These are phyloP conservation scores for Sebastiscus albofasciatus DNA, from an alignment of 2,797 vertebrate genomes.

Conservation along the genomic window DNA sequence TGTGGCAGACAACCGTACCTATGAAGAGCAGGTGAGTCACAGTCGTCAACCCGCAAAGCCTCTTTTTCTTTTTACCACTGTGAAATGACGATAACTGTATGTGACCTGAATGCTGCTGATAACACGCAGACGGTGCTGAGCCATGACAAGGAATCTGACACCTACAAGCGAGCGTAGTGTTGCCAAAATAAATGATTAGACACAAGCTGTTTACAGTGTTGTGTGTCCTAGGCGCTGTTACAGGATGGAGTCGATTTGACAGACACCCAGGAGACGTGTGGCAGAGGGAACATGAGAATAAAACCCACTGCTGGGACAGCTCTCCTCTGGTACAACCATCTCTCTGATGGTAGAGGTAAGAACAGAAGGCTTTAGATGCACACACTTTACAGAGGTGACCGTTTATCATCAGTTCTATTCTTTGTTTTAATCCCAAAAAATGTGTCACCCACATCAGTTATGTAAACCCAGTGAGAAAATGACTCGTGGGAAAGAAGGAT, in stretches of 20 bases:
- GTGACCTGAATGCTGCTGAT: slow-evolving; percentile 24
- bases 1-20: slow-evolving; percentile 96
- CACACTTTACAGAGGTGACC: neutral
- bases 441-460: neutral
- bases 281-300: slow-evolving; percentile 92
- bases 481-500: neutral
- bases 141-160: slow-evolving; percentile 50
- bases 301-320: slow-evolving; percentile 92
- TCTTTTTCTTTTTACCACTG: neutral
- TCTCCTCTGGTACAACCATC: slow-evolving; percentile 98
- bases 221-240: slow-evolving; percentile 87
- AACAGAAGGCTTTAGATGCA: neutral
- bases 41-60: neutral
- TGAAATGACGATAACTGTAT: slow-evolving; percentile 24
- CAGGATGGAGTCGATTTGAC: slow-evolving; percentile 92
- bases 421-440: neutral
- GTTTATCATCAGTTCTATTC: neutral
- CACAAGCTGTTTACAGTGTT: slow-evolving; percentile 29
- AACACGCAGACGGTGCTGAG: slow-evolving; percentile 9
- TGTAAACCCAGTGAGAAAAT: neutral
- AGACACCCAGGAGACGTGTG: slow-evolving; percentile 92
- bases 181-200: slow-evolving; percentile 11
- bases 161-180: slow-evolving; percentile 2
- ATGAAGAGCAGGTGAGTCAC: slow-evolving; percentile 89
- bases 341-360: slow-evolving; percentile 95